Base-by-base conservation (phyloP, 2,888 invertebrate genomes). In the Galeruca laticollis region DNA sequence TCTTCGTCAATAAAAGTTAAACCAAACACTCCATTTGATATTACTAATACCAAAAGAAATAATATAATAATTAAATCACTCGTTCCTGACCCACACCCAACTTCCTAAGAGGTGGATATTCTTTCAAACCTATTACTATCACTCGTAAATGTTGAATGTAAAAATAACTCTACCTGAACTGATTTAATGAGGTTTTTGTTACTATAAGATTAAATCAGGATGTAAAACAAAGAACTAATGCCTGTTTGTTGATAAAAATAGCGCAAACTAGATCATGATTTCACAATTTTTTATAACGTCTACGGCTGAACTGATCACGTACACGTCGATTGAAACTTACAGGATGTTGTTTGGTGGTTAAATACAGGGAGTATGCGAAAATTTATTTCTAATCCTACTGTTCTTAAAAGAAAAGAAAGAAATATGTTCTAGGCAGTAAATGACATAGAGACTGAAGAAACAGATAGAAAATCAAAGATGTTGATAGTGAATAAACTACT, bases 181-280 rank as follows among this genome's bases (percentile, higher is more conserved):
- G 62, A 62, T 62, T 62, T 62, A 62, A 62, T 62, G 47, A 61
- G 35, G 11, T 47, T 61, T 61, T 61, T 43, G 51, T 37, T 37
- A 37, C 18, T 18, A 62, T 52, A 5, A 52, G 62, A 62, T 62
- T 37, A 62, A 62, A 62, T 62, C 62, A 62, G 62, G 62, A 62
- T 62, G 52, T 62, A 52, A 62, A 52, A 62, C 62, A 62, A 52
- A 62, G 35, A 49, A 61, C 11, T 33, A 61, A 47, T 60, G 43
- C 10, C 11, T 35, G 11, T 47, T 43, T 18, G 9, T 21, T 40
- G 51, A 52, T 62, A 62, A 62, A 62, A 62, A 62, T 62, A 62
- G 62, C n/a, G 13, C 62, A 52, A 62, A 20, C 37, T 52, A 62
- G 33, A 56, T 56, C 56, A 56, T 56, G 56, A 56, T 15, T 56